phyloP scores from a whole-genome alignment of 1,140 invertebrate genomes.

The Nasonia vitripennis region DNA sequence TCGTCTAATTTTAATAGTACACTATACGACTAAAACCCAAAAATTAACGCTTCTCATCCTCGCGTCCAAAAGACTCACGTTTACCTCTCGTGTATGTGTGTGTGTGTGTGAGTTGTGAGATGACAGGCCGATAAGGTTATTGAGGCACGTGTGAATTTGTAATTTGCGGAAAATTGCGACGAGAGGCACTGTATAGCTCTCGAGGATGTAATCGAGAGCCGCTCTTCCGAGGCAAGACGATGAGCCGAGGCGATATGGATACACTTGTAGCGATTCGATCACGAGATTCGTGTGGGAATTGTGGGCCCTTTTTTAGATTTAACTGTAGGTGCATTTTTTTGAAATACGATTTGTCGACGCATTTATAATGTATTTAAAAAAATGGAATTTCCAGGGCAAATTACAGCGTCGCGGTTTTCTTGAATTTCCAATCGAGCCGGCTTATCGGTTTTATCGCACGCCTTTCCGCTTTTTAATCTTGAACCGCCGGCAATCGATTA shows the following conservation, averaged over 20 bases:
- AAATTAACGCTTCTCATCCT: not conserved
- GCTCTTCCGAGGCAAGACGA: not conserved
- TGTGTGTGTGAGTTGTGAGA: not conserved
- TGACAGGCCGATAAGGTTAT: not conserved
- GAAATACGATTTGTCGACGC: no score
- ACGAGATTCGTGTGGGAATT: not conserved
- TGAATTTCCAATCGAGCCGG: not conserved
- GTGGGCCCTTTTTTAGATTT: not conserved
- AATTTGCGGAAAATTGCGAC: constrained; percentile 29
- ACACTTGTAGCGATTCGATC: not conserved
- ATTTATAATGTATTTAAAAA: no score
- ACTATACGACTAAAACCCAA: not conserved
- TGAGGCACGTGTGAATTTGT: constrained; percentile 4
- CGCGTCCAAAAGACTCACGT: not conserved
- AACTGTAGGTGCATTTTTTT: not conserved
- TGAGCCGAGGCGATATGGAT: not conserved
- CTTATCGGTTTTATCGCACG: not conserved
- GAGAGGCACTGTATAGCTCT: not conserved
- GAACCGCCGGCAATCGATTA: constrained; percentile 7
- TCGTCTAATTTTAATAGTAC: not conserved
- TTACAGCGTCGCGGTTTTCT: not conserved
- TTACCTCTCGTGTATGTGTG: not conserved
- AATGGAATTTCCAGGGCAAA: not conserved
- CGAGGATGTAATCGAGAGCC: not conserved
- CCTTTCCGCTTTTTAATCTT: not conserved